Evolutionary conservation across 2,113 vertebrate species (phyloP).

Genomic region (Lucifuga dentata): DNA sequence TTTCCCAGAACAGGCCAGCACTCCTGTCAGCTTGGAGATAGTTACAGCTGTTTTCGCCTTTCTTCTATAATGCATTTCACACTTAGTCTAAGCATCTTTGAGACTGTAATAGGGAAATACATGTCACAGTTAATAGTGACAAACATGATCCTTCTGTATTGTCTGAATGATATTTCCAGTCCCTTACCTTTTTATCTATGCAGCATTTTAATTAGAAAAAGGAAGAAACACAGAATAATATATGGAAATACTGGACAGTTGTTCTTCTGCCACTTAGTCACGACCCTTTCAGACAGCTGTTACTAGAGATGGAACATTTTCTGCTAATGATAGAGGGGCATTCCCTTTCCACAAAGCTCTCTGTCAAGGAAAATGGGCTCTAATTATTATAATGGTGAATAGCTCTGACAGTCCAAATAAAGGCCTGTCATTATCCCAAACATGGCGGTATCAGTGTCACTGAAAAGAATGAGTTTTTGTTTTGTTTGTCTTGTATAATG

Average conservation of each 20-base stretch:
- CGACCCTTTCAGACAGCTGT: conserved; percentile 57
- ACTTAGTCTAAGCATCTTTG: conserved; percentile 46
- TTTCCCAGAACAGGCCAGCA: conserved; percentile 49
- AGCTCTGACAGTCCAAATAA: conserved; percentile 57
- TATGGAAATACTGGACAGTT: conserved; percentile 50
- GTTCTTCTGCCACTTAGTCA: conserved; percentile 57
- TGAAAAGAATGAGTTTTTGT: conserved; percentile 31
- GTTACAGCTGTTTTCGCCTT: conserved; percentile 68
- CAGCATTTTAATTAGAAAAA: conserved; percentile 26
- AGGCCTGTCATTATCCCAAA: conserved; percentile 59
- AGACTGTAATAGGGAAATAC: conserved; percentile 54
- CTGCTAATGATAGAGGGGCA: conserved; percentile 67
- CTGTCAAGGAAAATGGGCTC: conserved; percentile 69
- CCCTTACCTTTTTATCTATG: neutral
- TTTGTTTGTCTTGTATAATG: conserved; percentile 24
- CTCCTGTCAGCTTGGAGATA: conserved; percentile 66
- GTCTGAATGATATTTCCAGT: too few relatives aligned
- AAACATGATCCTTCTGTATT: conserved; percentile 34
- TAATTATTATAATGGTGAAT: conserved; percentile 69
- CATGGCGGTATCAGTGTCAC: conserved; percentile 44
- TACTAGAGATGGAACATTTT: conserved; percentile 60
- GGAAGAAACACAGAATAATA: neutral
- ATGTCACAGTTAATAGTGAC: conserved; percentile 57
- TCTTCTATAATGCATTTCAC: conserved; percentile 59
- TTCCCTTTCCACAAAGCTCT: conserved; percentile 59